These are phyloP conservation scores for Mesembrinibis cayennensis DNA, from an alignment of 2,113 vertebrate species.

Conservation along the genomic window DNA sequence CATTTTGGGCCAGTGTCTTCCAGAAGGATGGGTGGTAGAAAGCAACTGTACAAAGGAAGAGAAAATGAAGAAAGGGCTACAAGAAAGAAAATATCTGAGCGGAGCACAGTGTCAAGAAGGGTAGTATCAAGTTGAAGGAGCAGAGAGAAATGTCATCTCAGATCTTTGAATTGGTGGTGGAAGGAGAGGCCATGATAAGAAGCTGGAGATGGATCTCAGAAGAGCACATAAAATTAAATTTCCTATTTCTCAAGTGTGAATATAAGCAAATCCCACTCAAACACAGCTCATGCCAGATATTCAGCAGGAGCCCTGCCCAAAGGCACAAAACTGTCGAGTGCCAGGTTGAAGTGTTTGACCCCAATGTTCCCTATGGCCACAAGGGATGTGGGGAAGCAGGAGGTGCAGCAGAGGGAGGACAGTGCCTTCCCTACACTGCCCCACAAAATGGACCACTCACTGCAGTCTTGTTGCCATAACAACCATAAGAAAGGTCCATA, in stretches of 20 bases:
- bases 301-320: not conserved
- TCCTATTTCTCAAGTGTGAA: not conserved
- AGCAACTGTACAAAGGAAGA: not conserved
- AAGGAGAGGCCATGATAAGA: not conserved
- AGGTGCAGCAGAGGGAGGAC: not conserved
- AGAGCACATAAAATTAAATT: not conserved
- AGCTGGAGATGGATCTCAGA: not conserved
- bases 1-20: not conserved
- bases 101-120: too few species aligned
- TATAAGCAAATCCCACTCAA: not conserved
- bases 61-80: not conserved
- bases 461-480: constrained; percentile 38
- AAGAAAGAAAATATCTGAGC: not conserved
- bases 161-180: not conserved
- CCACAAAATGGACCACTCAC: not conserved
- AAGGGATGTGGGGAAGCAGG: not conserved
- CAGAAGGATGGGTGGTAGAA: not conserved
- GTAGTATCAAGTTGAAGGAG: not conserved
- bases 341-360: not conserved
- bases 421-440: not conserved
- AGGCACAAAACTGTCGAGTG: not conserved
- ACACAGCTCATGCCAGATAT: not conserved
- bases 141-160: not conserved
- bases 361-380: not conserved
- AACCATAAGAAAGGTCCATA: constrained; percentile 21